phyloP scores from a whole-genome alignment of 2,113 vertebrate genomes.

The Oophaga pumilio region DNA sequence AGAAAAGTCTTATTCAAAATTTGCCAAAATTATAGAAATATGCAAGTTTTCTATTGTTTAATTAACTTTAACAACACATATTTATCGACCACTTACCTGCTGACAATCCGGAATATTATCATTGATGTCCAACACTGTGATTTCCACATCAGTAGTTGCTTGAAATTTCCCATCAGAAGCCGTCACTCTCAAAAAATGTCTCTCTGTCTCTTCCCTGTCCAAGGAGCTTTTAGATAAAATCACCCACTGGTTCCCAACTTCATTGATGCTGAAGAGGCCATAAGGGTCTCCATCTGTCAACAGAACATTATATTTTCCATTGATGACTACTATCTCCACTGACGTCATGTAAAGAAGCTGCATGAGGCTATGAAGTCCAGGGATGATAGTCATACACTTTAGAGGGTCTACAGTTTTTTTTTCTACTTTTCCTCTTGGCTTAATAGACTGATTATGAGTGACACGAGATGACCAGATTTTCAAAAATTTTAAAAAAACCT shows the following conservation, averaged over 20 bases:
- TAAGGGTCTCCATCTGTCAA: constrained; percentile 85
- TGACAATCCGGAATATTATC: constrained; percentile 93
- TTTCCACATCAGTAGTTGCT: constrained; percentile 78
- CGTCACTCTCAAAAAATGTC: constrained; percentile 81
- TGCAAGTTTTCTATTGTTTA: neutral
- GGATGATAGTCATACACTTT: neutral
- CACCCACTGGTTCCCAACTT: constrained; percentile 83
- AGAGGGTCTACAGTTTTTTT: neutral
- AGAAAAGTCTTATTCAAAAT: no score
- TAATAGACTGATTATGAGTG: no score
- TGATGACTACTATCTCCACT: neutral
- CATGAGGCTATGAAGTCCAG: neutral
- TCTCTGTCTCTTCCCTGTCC: constrained; percentile 85
- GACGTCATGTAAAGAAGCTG: neutral
- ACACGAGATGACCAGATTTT: no score
- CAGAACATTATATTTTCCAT: constrained; percentile 3
- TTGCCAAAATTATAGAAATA: neutral
- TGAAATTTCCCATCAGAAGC: constrained; percentile 93
- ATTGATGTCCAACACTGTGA: constrained; percentile 92
- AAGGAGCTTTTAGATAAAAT: constrained; percentile 82
- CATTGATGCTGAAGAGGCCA: constrained; percentile 85
- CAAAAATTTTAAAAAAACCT: no score
- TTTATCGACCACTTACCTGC: constrained; percentile 74
- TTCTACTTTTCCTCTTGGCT: no score
- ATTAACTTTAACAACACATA: neutral